Percentiles rank a stretch among this genome's conserved stretches.
Conservation (phyloP, 2,797 vertebrate genomes). For the Melanotaenia pygmaea region DNA sequence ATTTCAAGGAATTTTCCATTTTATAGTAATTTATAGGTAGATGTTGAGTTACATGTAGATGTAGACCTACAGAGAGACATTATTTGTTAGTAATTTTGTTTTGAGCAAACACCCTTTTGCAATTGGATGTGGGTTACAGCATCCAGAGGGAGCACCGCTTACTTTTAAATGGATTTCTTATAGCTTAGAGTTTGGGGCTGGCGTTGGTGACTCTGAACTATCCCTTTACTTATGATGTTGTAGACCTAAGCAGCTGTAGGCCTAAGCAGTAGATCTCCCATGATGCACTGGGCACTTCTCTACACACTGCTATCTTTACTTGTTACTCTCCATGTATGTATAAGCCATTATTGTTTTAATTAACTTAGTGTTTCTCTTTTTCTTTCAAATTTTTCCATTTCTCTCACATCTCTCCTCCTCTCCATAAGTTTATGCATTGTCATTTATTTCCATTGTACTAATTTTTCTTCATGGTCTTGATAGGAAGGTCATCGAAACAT, state of each 20-base stretch:
- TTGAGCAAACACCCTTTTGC: not conserved
- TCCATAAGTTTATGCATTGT: not conserved
- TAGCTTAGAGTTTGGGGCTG: not conserved
- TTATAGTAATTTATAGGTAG: not conserved
- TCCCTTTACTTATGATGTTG: not conserved
- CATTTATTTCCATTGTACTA: too few species aligned
- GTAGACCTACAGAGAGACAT: not conserved
- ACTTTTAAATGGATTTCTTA: not conserved
- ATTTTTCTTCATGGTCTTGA: not conserved
- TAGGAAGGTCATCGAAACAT: too few species aligned
- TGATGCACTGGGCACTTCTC: not conserved
- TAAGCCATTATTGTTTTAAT: not conserved
- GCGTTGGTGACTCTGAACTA: not conserved
- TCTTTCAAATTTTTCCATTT: not conserved
- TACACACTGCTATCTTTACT: not conserved
- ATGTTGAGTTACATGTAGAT: not conserved
- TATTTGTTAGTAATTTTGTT: not conserved
- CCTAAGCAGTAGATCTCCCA: too few species aligned
- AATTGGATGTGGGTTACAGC: not conserved
- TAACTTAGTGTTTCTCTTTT: not conserved
- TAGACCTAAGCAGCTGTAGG: not conserved
- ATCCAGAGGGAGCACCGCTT: not conserved
- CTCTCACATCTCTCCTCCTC: too few species aligned
- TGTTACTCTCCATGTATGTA: not conserved
- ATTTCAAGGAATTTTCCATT: not conserved